Percentiles rank a stretch among this genome's conserved stretches.
Conservation (phyloP, 2,113 vertebrate species). For the Oncorhynchus clarkii region DNA sequence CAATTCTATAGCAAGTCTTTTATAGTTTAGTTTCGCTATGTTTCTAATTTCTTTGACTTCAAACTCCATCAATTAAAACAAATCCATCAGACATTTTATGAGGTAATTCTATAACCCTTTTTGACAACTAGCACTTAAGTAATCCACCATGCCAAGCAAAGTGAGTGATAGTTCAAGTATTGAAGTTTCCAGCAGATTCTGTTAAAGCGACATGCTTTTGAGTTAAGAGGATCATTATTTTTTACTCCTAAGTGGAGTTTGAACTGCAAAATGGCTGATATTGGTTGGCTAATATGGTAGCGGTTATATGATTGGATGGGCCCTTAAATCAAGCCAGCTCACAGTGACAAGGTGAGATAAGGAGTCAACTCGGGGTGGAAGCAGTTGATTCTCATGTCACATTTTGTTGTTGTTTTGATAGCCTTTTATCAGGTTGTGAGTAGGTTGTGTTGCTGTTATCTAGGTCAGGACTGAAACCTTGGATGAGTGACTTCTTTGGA, state of each 20-base stretch:
- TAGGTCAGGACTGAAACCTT: constrained; percentile 28
- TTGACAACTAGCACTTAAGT: background rate
- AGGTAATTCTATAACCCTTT: background rate
- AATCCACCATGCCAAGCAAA: background rate
- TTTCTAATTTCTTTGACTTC: background rate
- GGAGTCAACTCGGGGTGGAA: constrained; percentile 38
- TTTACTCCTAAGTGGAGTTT: background rate
- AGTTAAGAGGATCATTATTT: too few species aligned
- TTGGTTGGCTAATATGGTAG: too few species aligned
- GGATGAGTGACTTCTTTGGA: background rate
- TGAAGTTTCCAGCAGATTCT: background rate
- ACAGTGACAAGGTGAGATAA: constrained; percentile 49
- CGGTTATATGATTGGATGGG: background rate
- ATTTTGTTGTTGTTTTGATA: constrained; percentile 7
- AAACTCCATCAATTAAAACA: background rate
- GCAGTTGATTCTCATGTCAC: constrained; percentile 7
- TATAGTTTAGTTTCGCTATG: too few species aligned
- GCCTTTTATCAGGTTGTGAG: background rate
- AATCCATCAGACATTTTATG: background rate
- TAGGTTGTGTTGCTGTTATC: constrained; percentile 3
- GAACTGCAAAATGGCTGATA: background rate
- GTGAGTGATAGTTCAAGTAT: constrained; percentile 5
- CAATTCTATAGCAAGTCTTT: too few species aligned
- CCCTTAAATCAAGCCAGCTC: constrained; percentile 20
- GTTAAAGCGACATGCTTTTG: too few species aligned